phyloP scores from a whole-genome alignment of 2,888 invertebrate genomes.

The Caenorhabditis virilis region DNA sequence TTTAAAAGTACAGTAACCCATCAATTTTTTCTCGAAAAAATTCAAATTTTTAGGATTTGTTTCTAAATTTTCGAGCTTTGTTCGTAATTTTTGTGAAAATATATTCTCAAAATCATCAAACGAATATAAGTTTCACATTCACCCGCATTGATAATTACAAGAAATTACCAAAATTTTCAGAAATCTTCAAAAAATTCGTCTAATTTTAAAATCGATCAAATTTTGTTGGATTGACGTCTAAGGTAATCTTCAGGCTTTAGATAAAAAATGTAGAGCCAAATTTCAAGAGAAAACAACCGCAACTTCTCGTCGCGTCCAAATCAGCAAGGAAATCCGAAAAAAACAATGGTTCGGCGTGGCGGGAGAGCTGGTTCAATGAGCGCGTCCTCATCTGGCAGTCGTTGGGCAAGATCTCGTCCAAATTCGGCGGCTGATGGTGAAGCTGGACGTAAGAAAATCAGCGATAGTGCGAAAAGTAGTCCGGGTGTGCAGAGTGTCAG shows the following conservation, averaged over 20 bases:
- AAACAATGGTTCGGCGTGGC: constrained; percentile 34
- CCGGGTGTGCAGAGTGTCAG: constrained; percentile 18
- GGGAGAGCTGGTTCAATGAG: constrained; percentile 9
- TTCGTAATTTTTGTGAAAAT: neutral
- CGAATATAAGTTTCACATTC: too few relatives aligned
- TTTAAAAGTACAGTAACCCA: neutral
- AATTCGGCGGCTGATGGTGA: constrained; percentile 14
- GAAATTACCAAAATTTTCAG: too few relatives aligned
- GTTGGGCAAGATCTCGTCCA: constrained; percentile 15
- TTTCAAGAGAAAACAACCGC: too few relatives aligned
- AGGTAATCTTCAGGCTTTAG: neutral
- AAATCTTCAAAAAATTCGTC: too few relatives aligned
- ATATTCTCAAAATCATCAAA: neutral
- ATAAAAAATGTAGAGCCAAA: too few relatives aligned
- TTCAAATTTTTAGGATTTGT: neutral
- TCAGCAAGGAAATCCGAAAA: too few relatives aligned
- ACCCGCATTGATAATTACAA: too few relatives aligned
- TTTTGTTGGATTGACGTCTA: too few relatives aligned
- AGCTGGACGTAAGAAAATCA: constrained; percentile 6
- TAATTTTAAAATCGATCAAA: too few relatives aligned
- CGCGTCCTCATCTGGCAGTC: constrained; percentile 9
- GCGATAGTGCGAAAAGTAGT: constrained; percentile 18
- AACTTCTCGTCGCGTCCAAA: too few relatives aligned
- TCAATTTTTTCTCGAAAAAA: constrained; percentile 6
- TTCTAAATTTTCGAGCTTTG: neutral